Base-by-base conservation (phyloP, 2,888 invertebrate genomes). In the Noctuana brunneofusca region DNA sequence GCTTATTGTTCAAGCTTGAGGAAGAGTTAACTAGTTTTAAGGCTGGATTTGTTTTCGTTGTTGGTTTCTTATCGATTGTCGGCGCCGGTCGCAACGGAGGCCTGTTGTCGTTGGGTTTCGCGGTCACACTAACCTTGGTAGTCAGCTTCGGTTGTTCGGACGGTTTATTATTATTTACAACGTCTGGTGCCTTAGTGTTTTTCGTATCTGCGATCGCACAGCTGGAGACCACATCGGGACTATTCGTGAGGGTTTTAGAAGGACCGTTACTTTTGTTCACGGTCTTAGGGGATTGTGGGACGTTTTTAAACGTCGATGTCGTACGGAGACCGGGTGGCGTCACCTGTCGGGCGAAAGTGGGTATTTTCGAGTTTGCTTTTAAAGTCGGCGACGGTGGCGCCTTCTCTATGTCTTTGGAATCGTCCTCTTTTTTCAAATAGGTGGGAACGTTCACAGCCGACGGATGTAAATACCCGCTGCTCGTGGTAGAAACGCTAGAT, bases 381-480 rank as follows among this genome's bases (percentile, higher is more conserved):
- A 92, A 71, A 0, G 84, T 83, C 2, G 89, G 89, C 0, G 89
- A 84, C 0, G 88, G 82, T 0, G 89, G 89, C 1, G 83, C 71
- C 66, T 83, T 86, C 12, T 89, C 89, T 35, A 77, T 80, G 16
- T 81, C 78, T 35, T 71, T 59, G 3, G 35, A 6, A n/a, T 35
- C 35, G 4, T 35, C 35, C 30, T 82, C 77, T 54, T 83, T 83
- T 56, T 81, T 87, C 66, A 83, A 68, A 64, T 78, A 81, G 0
- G 83, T 86, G 0, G 95, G 96, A 35, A 94, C 92, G 74, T 95
- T 96, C 0, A 95, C 92, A 0, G 94, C 93, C 8, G 95, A 94
- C 0, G 96, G 95, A 69, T 94, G 93, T 59, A 96, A 92, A 76
- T 96, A 96, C 0, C 95, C 95, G 65, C 95, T 95, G 43, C 95